Percentiles rank a stretch among this genome's conserved stretches.
phyloP scores from a whole-genome alignment of 2,797 vertebrate genomes.

The Sebastolobus altivelis region DNA sequence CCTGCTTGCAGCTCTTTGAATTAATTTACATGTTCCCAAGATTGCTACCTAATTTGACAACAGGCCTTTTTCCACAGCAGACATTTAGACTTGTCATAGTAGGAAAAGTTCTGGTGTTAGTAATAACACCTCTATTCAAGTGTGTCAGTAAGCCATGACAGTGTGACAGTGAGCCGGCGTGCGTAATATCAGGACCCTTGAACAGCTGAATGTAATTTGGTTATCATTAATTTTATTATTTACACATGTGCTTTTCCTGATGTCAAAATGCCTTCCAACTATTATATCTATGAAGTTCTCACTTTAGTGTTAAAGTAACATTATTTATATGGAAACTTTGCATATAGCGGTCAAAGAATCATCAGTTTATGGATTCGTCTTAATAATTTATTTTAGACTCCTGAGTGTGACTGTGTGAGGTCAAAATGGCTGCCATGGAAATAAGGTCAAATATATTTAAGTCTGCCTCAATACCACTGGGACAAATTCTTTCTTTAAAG shows the following conservation, averaged over 20 bases:
- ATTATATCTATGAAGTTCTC: background rate
- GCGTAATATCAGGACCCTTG: background rate
- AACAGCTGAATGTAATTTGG: background rate
- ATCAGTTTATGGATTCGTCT: background rate
- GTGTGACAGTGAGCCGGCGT: background rate
- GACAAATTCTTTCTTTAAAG: background rate
- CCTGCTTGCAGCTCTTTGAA: background rate
- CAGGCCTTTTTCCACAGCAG: background rate
- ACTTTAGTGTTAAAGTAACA: background rate
- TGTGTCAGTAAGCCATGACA: background rate
- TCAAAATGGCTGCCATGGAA: constrained; percentile 59
- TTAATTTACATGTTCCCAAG: background rate
- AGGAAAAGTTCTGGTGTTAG: background rate
- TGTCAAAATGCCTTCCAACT: background rate
- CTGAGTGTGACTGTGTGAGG: constrained; percentile 14
- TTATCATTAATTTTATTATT: background rate
- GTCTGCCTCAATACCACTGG: constrained; percentile 14
- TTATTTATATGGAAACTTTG: background rate
- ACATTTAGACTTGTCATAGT: background rate
- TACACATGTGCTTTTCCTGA: background rate
- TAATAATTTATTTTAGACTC: background rate
- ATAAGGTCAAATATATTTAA: constrained; percentile 55
- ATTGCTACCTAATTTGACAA: background rate
- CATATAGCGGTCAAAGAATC: background rate
- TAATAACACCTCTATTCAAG: background rate